phyloP scores from a whole-genome alignment of 2,113 vertebrate genomes.

The Maccullochella peelii region DNA sequence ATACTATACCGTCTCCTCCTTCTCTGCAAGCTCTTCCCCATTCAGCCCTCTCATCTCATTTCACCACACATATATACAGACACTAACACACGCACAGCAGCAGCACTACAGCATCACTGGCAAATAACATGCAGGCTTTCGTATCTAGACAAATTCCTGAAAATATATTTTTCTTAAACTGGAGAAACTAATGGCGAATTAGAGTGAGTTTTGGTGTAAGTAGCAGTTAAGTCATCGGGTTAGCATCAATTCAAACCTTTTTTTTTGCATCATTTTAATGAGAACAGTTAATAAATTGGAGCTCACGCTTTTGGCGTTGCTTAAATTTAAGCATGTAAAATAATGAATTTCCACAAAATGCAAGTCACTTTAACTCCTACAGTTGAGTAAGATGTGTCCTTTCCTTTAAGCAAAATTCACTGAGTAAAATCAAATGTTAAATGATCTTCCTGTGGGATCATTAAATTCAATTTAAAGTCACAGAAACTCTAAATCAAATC shows the following conservation, averaged over 20 bases:
- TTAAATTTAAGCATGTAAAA: neutral
- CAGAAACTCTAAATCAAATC: conserved; percentile 33
- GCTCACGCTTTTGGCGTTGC: neutral
- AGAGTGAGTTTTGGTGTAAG: neutral
- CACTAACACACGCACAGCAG: neutral
- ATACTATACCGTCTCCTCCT: conserved; percentile 55
- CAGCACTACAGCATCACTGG: conserved; percentile 31
- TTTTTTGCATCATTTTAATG: neutral
- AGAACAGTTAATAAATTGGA: neutral
- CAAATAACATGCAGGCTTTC: conserved; percentile 4
- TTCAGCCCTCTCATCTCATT: conserved; percentile 49
- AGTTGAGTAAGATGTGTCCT: neutral
- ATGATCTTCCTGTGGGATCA: neutral
- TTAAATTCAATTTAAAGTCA: conserved; percentile 34
- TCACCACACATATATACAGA: conserved; percentile 24
- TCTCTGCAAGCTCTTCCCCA: conserved; percentile 40
- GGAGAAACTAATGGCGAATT: neutral
- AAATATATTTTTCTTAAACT: neutral
- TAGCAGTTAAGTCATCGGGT: neutral
- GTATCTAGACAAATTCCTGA: neutral
- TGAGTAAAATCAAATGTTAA: neutral
- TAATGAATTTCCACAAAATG: conserved; percentile 10
- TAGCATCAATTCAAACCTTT: neutral
- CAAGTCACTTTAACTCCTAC: neutral
- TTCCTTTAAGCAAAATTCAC: conserved; percentile 9